Base-by-base conservation (phyloP, 2,797 vertebrate genomes). In the Lycodopsis pacificus region DNA sequence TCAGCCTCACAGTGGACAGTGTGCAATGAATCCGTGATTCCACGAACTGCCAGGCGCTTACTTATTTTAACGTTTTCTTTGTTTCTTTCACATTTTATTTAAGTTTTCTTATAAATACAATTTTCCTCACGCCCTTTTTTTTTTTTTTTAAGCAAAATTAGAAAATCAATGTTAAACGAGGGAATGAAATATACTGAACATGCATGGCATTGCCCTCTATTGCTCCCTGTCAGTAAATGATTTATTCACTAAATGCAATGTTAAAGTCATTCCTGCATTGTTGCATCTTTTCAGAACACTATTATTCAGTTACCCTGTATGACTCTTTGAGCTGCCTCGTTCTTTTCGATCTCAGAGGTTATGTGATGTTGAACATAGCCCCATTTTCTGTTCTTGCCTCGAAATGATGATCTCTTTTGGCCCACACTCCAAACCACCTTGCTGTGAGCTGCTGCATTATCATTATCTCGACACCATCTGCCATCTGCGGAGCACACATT, bases 381-480 rank as follows among this genome's bases (percentile, higher is more conserved):
- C 54, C 14, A 59, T 77, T 66, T 49, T 66, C 69, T 71, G 10
- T 30, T 49, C 38, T 62, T 20, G 57, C 65, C 34, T 8, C 20
- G 72, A 27, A 76, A 54, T 74, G 7, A 63, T 69, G 13, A 40
- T 59, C 7, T 19, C 27, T 54, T 62, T 48, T 62, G n/a, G 19
- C 46, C 49, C 8, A 32, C 42, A 36, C 25, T 46, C 17, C n/a
- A 61, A 36, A 54, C 20, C 44, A 25, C 14, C 27, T 71, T 54
- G 25, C 70, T 79, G 34, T 15, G 46, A 74, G 59, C 64, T 42
- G 56, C 71, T 61, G 40, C 48, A 51, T 68, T 64, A 40, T 72
- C 36, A 59, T 44, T 79, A 78, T 77, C 51, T 68, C 77, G 59
- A 53, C 48, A 65, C 53, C 22, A 14, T 30, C 53, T 62, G 25